phyloP scores from a whole-genome alignment of 2,797 vertebrate genomes.

The Percopsis omiscomaycus region DNA sequence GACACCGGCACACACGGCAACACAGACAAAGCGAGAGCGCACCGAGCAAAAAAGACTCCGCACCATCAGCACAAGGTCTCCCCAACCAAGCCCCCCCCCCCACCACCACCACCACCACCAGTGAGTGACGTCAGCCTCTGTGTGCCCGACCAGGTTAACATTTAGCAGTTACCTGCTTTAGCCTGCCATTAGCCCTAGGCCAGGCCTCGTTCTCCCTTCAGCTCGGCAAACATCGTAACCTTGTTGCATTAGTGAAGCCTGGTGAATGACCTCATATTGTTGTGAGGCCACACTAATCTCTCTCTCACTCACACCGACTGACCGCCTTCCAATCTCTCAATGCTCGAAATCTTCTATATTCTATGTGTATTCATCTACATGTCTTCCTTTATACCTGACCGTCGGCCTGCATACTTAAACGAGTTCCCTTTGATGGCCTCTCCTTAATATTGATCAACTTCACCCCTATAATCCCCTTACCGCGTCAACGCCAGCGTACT shows the following conservation, averaged over 20 bases:
- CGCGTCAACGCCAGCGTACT: conserved; percentile 32
- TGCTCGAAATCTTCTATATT: conserved; percentile 16
- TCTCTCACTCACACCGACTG: conserved; percentile 4
- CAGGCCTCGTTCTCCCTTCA: background rate
- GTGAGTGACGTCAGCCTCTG: conserved; percentile 15
- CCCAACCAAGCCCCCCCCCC: conserved; percentile 2
- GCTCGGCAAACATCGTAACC: conserved; percentile 3
- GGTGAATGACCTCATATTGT: conserved; percentile 28
- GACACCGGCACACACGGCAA: conserved; percentile 41
- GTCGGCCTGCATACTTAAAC: conserved; percentile 16
- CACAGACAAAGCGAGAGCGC: conserved; percentile 38
- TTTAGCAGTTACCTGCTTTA: conserved; percentile 13
- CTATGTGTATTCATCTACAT: background rate
- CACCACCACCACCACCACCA: conserved; percentile 28
- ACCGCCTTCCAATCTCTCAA: conserved; percentile 29
- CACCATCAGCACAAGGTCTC: conserved; percentile 34
- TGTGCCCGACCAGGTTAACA: conserved; percentile 2
- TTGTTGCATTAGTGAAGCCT: conserved; percentile 17
- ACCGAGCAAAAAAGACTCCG: conserved; percentile 38
- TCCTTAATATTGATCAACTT: conserved; percentile 14
- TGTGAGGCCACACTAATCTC: conserved; percentile 13
- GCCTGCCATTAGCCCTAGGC: background rate
- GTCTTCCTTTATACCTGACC: background rate
- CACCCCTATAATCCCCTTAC: conserved; percentile 11
- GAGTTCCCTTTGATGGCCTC: background rate